Evolutionary conservation across 1,140 invertebrate species (phyloP).

Genomic region (Hestina assimilis): DNA sequence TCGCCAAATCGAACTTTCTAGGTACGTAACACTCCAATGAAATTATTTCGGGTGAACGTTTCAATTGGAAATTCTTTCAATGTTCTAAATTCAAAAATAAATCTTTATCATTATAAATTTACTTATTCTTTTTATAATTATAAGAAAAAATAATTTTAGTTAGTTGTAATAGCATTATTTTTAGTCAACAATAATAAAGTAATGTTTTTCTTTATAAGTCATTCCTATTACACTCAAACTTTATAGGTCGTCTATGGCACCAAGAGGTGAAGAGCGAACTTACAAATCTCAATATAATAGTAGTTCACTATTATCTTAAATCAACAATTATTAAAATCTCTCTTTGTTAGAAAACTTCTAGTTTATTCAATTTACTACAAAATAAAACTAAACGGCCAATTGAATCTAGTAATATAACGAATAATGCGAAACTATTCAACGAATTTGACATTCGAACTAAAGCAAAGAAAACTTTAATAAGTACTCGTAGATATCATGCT

Average conservation of each 20-base stretch:
- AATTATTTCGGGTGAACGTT: background rate
- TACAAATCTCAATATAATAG: too few relatives aligned
- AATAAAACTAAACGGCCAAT: background rate
- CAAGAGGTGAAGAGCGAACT: too few relatives aligned
- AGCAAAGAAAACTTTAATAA: slow-evolving; percentile 68
- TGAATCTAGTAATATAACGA: slow-evolving; percentile 11
- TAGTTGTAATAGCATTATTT: too few relatives aligned
- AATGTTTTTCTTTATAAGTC: too few relatives aligned
- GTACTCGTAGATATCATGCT: slow-evolving; percentile 50
- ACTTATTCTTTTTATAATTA: background rate
- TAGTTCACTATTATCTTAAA: too few relatives aligned
- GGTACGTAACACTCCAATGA: background rate
- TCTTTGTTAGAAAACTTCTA: background rate
- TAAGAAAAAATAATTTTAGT: too few relatives aligned
- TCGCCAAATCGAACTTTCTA: slow-evolving; percentile 24
- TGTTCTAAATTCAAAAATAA: background rate
- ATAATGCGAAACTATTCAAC: slow-evolving; percentile 33
- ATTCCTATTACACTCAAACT: too few relatives aligned
- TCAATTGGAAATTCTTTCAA: background rate
- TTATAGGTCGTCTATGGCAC: too few relatives aligned
- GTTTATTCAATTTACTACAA: too few relatives aligned
- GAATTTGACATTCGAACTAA: slow-evolving; percentile 48
- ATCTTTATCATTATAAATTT: too few relatives aligned
- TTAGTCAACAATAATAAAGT: too few relatives aligned
- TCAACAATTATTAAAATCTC: too few relatives aligned